These are phyloP conservation scores for Anorthoa munda DNA, from an alignment of 2,888 invertebrate genomes.

Conservation along the genomic window DNA sequence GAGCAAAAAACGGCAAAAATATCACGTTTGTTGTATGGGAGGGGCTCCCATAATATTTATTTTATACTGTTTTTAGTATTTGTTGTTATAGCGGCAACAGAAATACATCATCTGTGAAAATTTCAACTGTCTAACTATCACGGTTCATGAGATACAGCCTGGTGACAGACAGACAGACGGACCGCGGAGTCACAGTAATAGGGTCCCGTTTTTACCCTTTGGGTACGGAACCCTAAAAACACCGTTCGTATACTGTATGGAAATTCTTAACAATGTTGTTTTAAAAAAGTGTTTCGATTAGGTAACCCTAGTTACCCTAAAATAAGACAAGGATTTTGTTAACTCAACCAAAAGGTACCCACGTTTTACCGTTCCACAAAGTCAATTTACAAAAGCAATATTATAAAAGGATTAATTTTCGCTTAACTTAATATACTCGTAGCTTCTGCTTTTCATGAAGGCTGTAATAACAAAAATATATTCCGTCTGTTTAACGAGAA, in stretches of 20 bases:
- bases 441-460: constrained; percentile 35
- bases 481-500: constrained; percentile 39
- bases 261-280: constrained; percentile 4
- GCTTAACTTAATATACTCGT: constrained; percentile 18
- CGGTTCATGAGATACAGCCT: no score
- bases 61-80: no score
- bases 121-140: no score
- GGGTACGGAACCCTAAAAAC: no score
- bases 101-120: no score
- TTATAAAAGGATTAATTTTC: constrained; percentile 51
- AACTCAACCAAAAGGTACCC: constrained; percentile 15
- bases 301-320: not conserved
- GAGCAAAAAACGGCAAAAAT: no score
- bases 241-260: not conserved
- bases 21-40: no score
- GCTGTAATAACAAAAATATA: constrained; percentile 50
- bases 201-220: no score
- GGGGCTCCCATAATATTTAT: no score
- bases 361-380: constrained; percentile 14
- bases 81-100: no score
- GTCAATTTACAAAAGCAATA: constrained; percentile 52
- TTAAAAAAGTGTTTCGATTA: not conserved
- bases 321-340: constrained; percentile 26
- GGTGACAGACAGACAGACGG: no score
- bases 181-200: no score